phyloP scores from a whole-genome alignment of 2,888 invertebrate species.

The Drosophila macrospina region DNA sequence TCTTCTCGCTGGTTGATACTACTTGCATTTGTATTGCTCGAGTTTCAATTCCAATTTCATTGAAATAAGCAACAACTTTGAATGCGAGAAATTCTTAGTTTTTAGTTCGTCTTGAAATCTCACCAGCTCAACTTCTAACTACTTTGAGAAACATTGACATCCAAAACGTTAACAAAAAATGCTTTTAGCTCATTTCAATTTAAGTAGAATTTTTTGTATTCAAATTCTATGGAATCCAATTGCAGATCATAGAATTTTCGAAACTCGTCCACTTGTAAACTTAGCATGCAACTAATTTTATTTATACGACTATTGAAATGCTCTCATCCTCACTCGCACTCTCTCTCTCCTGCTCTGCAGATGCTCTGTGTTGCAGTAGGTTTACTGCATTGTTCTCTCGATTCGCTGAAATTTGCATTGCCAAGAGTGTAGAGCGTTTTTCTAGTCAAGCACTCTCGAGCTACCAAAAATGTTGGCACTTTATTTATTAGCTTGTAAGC shows the following conservation, averaged over 20 bases:
- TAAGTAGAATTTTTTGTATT: too few species aligned
- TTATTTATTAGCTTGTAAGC: slow-evolving; percentile 79
- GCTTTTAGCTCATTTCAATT: slow-evolving; percentile 1
- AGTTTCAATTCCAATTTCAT: background rate
- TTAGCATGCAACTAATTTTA: slow-evolving; percentile 13
- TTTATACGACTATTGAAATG: slow-evolving; percentile 8
- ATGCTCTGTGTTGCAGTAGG: slow-evolving; percentile 35
- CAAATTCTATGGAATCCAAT: too few species aligned
- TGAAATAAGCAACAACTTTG: background rate
- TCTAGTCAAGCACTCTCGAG: slow-evolving; percentile 70
- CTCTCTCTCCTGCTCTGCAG: background rate
- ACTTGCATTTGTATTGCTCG: background rate
- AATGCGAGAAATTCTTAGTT: background rate
- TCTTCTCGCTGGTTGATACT: background rate
- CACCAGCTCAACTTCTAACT: too few species aligned
- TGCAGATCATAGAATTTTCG: too few species aligned
- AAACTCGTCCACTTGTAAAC: slow-evolving; percentile 15
- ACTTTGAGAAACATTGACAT: too few species aligned
- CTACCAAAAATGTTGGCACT: slow-evolving; percentile 55
- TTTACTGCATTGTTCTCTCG: slow-evolving; percentile 44
- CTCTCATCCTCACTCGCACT: background rate
- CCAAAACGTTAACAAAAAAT: background rate
- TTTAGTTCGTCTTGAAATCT: too few species aligned
- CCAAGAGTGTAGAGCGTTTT: slow-evolving; percentile 64
- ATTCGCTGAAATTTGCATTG: slow-evolving; percentile 44